phyloP scores from a whole-genome alignment of 2,113 vertebrate genomes.

The Agelaius phoeniceus region DNA sequence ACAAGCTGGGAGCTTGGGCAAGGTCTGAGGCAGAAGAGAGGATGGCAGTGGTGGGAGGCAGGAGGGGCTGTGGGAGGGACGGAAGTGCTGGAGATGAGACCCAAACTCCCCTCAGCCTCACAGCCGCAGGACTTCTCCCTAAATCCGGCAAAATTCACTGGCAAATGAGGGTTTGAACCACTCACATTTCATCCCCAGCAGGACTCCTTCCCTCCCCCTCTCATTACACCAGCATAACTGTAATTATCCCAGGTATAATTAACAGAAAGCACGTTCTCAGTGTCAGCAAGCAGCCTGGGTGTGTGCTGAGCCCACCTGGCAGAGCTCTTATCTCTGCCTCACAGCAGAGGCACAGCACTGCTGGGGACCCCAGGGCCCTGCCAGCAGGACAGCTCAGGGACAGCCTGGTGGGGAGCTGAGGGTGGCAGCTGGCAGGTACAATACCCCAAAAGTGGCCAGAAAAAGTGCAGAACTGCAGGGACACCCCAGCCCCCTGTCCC shows the following conservation, averaged over 20 bases:
- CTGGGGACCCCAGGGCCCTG: not conserved
- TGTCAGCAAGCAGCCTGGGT: constrained; percentile 1
- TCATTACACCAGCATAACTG: not conserved
- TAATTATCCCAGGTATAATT: constrained; percentile 48
- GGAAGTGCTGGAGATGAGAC: not conserved
- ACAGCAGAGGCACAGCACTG: not conserved
- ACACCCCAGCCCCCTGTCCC: no score
- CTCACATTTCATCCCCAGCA: not conserved
- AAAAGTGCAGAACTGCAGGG: not conserved
- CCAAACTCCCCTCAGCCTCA: not conserved
- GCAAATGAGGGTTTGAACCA: not conserved
- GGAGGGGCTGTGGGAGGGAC: not conserved
- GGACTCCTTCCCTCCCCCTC: constrained; percentile 11
- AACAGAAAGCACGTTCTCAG: not conserved
- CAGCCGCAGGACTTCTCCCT: not conserved
- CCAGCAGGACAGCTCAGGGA: not conserved
- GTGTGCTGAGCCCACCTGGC: not conserved
- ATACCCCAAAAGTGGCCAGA: not conserved
- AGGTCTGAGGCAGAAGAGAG: not conserved
- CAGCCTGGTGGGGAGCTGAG: not conserved
- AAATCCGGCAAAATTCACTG: not conserved
- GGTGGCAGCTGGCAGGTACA: not conserved
- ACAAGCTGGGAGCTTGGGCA: not conserved
- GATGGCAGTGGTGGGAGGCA: not conserved
- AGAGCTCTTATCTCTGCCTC: not conserved